These are phyloP conservation scores for Pangasianodon gigas DNA, from an alignment of 2,113 vertebrate species.

Conservation along the genomic window DNA sequence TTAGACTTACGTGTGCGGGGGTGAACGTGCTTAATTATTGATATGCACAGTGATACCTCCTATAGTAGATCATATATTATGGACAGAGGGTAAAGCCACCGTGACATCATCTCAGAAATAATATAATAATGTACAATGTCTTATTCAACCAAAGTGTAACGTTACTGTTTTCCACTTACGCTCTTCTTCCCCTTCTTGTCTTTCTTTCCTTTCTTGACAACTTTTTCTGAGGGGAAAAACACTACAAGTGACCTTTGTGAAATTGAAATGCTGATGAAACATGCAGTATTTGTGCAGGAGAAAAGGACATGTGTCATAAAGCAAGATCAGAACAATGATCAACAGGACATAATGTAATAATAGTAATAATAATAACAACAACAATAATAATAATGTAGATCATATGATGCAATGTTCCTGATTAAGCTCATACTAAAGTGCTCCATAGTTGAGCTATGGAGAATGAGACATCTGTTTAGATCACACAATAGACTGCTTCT, in stretches of 20 bases:
- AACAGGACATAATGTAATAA: background rate
- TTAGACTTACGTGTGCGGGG: background rate
- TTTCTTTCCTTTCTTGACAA: slow-evolving; percentile 85
- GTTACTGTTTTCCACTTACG: slow-evolving; percentile 66
- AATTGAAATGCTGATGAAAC: background rate
- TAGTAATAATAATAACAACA: no score
- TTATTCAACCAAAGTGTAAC: background rate
- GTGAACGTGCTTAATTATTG: background rate
- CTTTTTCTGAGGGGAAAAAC: slow-evolving; percentile 59
- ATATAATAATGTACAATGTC: background rate
- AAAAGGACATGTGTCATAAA: background rate
- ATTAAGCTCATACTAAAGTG: background rate
- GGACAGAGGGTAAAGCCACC: background rate
- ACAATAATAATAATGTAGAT: background rate
- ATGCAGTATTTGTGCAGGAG: background rate
- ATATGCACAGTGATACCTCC: background rate
- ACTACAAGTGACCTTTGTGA: background rate
- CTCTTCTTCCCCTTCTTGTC: slow-evolving; percentile 89
- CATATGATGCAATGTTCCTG: background rate
- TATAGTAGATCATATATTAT: background rate
- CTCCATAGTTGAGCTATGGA: background rate
- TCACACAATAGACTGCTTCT: background rate
- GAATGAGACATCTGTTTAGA: background rate
- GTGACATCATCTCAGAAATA: background rate
- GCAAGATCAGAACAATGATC: background rate